phyloP scores from a whole-genome alignment of 2,888 invertebrate genomes.

The Luperina testacea region DNA sequence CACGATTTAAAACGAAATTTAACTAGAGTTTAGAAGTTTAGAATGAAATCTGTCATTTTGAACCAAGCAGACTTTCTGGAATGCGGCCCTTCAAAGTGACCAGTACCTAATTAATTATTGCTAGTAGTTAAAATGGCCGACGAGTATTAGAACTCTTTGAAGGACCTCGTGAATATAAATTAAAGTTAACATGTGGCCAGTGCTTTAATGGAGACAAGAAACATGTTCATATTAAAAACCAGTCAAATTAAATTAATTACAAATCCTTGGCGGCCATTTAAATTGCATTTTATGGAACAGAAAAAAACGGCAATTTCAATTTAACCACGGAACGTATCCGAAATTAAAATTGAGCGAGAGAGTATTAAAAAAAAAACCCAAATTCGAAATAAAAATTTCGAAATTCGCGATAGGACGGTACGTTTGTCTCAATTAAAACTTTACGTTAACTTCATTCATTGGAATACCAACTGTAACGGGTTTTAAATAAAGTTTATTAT shows the following conservation, averaged over 20 bases:
- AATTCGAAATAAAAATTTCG: slow-evolving; percentile 85
- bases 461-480: slow-evolving; percentile 56
- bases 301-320: slow-evolving; percentile 29
- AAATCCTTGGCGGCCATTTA: slow-evolving; percentile 19
- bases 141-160: slow-evolving; percentile 26
- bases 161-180: slow-evolving; percentile 42
- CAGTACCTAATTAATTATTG: slow-evolving; percentile 4
- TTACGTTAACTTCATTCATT: slow-evolving; percentile 53
- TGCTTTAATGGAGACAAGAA: slow-evolving; percentile 16
- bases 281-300: slow-evolving; percentile 16
- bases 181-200: slow-evolving; percentile 14
- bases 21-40: neutral
- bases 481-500: slow-evolving; percentile 74
- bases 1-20: neutral
- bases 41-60: neutral
- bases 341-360: slow-evolving; percentile 40
- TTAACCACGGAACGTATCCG: slow-evolving; percentile 40
- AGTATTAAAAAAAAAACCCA: slow-evolving; percentile 75
- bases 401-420: slow-evolving; percentile 82
- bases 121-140: slow-evolving; percentile 21
- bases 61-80: neutral
- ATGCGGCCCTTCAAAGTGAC: neutral
- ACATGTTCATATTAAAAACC: slow-evolving; percentile 26
- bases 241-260: slow-evolving; percentile 14
- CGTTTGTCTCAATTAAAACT: slow-evolving; percentile 82